Percentiles rank a stretch among this genome's conserved stretches.
Evolutionary conservation across 2,797 vertebrate genomes (phyloP).

Genomic region (Ictinia mississippiensis): DNA sequence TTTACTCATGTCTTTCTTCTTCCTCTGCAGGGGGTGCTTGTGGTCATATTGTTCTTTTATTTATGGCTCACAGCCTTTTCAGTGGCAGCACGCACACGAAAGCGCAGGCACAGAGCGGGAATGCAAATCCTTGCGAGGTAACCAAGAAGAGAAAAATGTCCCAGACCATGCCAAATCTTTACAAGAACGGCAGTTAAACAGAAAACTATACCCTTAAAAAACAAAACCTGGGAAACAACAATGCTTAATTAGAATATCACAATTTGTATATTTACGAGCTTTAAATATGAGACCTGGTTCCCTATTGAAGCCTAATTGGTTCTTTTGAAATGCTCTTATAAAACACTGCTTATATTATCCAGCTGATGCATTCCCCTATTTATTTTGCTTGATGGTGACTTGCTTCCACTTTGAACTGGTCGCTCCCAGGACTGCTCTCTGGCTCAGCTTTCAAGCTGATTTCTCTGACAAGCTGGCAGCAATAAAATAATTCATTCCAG

Average conservation of each 20-base stretch:
- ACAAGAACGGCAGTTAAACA: background rate
- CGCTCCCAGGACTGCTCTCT: background rate
- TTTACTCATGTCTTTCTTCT: slow-evolving; percentile 35
- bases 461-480: slow-evolving; percentile 62
- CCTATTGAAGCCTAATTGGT: background rate
- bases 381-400: background rate
- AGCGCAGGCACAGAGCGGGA: background rate
- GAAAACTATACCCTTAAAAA: background rate
- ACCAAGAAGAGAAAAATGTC: slow-evolving; percentile 3
- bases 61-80: slow-evolving; percentile 48
- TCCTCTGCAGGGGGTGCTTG: slow-evolving; percentile 33
- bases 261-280: background rate
- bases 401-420: background rate
- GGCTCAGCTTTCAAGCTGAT: slow-evolving; percentile 58
- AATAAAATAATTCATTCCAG: slow-evolving; percentile 67
- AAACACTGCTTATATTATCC: background rate
- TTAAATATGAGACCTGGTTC: background rate
- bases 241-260: background rate
- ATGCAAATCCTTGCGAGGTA: background rate
- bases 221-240: background rate
- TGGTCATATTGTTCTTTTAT: slow-evolving; percentile 61
- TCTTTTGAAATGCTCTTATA: background rate
- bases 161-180: background rate
- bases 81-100: slow-evolving; percentile 8
- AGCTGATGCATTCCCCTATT: background rate